Conservation (phyloP, 1,140 invertebrate genomes). For the Drosophila busckii region DNA sequence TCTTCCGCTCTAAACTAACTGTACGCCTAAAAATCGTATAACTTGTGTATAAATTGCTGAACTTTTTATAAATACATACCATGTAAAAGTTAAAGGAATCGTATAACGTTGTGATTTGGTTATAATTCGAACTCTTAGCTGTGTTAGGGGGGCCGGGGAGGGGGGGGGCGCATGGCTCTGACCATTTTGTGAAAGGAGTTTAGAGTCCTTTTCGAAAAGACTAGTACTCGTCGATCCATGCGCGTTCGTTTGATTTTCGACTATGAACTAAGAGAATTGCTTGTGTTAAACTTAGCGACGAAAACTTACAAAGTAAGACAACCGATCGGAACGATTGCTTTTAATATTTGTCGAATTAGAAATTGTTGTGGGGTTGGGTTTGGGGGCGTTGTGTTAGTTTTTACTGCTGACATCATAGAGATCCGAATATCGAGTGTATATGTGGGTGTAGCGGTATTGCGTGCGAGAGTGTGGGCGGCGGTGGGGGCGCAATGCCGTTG, state of each 20-base stretch:
- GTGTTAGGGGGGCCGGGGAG: too few species aligned
- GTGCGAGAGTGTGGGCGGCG: constrained; percentile 64
- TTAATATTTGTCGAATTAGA: constrained; percentile 14
- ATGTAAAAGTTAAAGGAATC: constrained; percentile 56
- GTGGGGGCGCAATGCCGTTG: constrained; percentile 48
- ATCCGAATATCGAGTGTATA: constrained; percentile 79
- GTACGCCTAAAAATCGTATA: constrained; percentile 61
- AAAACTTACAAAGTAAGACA: constrained; percentile 30
- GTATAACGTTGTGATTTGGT: constrained; percentile 73
- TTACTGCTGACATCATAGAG: constrained; percentile 78
- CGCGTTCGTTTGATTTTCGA: constrained; percentile 31
- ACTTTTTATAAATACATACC: constrained; percentile 27
- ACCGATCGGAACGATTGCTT: too few species aligned
- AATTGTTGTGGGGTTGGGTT: constrained; percentile 22
- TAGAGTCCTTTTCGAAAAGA: constrained; percentile 79
- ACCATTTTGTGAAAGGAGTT: constrained; percentile 63
- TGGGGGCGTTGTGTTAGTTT: constrained; percentile 3
- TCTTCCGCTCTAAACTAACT: constrained; percentile 18
- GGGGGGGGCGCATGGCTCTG: too few species aligned
- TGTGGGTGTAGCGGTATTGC: constrained; percentile 77
- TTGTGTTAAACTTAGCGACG: constrained; percentile 41
- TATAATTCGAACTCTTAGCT: constrained; percentile 18
- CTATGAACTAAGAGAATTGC: constrained; percentile 63
- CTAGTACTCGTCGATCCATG: constrained; percentile 61
- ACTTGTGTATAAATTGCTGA: constrained; percentile 33